Base-by-base conservation (phyloP, 2,888 invertebrate species). In the Noctua fimbriata region DNA sequence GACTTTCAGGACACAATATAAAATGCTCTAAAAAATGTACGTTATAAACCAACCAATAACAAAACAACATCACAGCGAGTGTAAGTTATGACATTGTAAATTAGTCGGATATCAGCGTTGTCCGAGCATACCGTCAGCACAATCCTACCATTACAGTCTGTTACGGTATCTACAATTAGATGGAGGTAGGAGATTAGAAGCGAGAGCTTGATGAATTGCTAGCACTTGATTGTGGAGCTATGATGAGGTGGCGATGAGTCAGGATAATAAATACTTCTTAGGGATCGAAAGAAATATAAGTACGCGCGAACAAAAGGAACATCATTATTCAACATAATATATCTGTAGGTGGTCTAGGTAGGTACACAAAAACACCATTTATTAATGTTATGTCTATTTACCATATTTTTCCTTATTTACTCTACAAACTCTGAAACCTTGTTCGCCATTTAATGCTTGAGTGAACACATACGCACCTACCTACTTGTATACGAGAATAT, bases 11-110 rank as follows among this genome's bases (percentile, higher is more conserved):
- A 21, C 32, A 49, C 41, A n/a, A n/a, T 44, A 67, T 44, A 41
- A 66, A 66, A 66, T 14, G 14, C n/a, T 41, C 2, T 14, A 47
- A 73, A 65, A 73, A 63, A 10, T n/a, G 21, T 55, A 47, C 32
- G n/a, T 66, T 65, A 55, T 63, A 47, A 36, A 65, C 69, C 75
- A 66, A 77, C 77, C 63, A 78, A 73, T 76, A 74, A 60, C 75
- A 71, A 75, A 87, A 83, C 77, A 86, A 80, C 83, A 84, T 78
- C 55, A 84, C 82, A 87, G 16, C n/a, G n/a, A n/a, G n/a, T n/a
- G n/a, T n/a, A 36, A 36, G 36, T 36, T 36, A 36, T 36, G 36
- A 36, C 36, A 36, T 5, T 5, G 36, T 36, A 36, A 36, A 36
- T 36, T 36, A 36, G 36, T 36, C 36, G 36, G 36, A 36, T 36